Conservation (phyloP, 1,140 invertebrate genomes). For the Prorops nasuta region DNA sequence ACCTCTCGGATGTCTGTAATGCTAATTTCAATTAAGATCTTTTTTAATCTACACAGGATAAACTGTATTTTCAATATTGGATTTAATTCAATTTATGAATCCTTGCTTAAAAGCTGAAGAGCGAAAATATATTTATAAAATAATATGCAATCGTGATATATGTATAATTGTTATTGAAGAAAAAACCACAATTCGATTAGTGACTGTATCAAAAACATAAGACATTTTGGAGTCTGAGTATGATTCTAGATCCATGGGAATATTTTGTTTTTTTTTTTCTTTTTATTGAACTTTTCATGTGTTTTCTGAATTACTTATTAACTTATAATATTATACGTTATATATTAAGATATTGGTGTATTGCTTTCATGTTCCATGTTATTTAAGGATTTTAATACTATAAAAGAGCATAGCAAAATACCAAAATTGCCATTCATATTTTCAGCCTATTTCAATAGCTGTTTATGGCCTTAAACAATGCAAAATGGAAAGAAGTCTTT, state of each 20-base stretch:
- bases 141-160: conserved; percentile 13
- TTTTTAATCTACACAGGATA: conserved; percentile 1
- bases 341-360: conserved; percentile 6
- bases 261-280: not conserved
- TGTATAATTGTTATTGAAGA: conserved; percentile 3
- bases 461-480: too few relatives aligned
- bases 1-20: conserved; percentile 5
- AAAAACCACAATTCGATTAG: too few relatives aligned
- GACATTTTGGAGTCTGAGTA: too few relatives aligned
- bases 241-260: not conserved
- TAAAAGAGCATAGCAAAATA: too few relatives aligned
- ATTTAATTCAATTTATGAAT: not conserved
- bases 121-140: conserved; percentile 4
- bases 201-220: too few relatives aligned
- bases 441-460: too few relatives aligned
- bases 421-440: too few relatives aligned
- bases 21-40: conserved; percentile 6
- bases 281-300: conserved; percentile 18
- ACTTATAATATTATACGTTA: conserved; percentile 4
- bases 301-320: conserved; percentile 12
- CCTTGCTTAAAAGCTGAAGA: conserved; percentile 6
- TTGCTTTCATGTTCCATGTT: too few relatives aligned
- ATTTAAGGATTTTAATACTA: too few relatives aligned
- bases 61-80: not conserved
- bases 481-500: too few relatives aligned